Base-by-base conservation (phyloP, 2,797 vertebrate species). In the Micropoecilia bifurca region DNA sequence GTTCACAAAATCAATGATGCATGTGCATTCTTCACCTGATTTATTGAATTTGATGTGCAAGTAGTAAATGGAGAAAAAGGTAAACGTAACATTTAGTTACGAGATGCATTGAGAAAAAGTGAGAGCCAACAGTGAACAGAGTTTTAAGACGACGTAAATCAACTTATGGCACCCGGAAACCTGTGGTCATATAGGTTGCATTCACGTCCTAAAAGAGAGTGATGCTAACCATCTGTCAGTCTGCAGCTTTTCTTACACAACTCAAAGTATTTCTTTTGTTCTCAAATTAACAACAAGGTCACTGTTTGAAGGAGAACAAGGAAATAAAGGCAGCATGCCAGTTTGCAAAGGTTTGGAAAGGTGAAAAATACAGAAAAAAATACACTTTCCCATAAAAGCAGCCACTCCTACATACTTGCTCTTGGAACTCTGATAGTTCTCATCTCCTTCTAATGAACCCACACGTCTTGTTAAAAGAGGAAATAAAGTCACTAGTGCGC, bases 141-240 rank as follows among this genome's bases (percentile, higher is more conserved):
- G 63, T 13, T 39, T 41, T 50, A 59, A 77, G 53, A 81, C 47
- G 30, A 81, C 41, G 39, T 53, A 75, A 82, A 71, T 39, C 48
- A 4, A 55, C 7, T 16, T n/a, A 1, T 83, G 68, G 25, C 83
- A 80, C 53, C 76, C 81, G 85, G 92, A 94, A 92, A 77, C 83
- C 16, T 88, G 91, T 91, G 91, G 90, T 86, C 75, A 82, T 43
- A 80, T 76, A 82, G 47, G 48, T 86, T 81, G 73, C 5, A 2
- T 50, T 86, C 68, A 82, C 77, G 79, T 88, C 88, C 90, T 92
- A 25, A 22, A 90, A 92, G 83, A 72, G 85, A 87, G 85, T 73
- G 47, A 66, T 89, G 20, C 71, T 71, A 61, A 50, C 66, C 68
- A 71, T 57, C 43, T 72, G 9, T 55, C 81, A 78, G 33, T 74